phyloP scores from a whole-genome alignment of 2,113 vertebrate species.

The Amphiprion percula region DNA sequence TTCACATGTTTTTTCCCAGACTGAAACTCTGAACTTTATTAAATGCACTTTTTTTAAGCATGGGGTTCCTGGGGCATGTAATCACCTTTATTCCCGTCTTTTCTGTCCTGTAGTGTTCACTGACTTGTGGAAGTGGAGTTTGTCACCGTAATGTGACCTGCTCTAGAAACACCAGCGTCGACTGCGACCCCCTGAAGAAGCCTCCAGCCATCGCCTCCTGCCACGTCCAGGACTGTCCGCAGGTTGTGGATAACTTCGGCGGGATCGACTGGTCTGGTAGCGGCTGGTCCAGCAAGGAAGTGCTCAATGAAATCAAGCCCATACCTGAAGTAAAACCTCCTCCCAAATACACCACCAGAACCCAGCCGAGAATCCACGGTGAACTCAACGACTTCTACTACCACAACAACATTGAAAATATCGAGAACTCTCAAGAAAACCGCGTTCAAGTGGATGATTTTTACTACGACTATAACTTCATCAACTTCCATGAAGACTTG shows the following conservation, averaged over 20 bases:
- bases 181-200: slow-evolving; percentile 84
- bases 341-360: slow-evolving; percentile 42
- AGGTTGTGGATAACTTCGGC: slow-evolving; percentile 48
- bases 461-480: slow-evolving; percentile 99
- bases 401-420: slow-evolving; percentile 76
- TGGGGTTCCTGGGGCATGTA: background rate
- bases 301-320: slow-evolving; percentile 89
- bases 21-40: no score
- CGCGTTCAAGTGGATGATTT: slow-evolving; percentile 92
- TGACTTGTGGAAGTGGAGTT: slow-evolving; percentile 86
- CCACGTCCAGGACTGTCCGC: slow-evolving; percentile 77
- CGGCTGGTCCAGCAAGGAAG: slow-evolving; percentile 89
- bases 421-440: slow-evolving; percentile 48
- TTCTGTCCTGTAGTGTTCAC: slow-evolving; percentile 87
- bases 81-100: background rate
- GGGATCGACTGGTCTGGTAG: slow-evolving; percentile 90
- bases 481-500: slow-evolving; percentile 96
- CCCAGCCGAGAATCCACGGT: slow-evolving; percentile 60
- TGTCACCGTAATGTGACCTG: slow-evolving; percentile 86
- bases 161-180: slow-evolving; percentile 76
- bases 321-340: slow-evolving; percentile 71
- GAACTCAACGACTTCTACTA: slow-evolving; percentile 82
- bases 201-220: slow-evolving; percentile 79
- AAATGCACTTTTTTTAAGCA: no score
- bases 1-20: no score